phyloP scores from a whole-genome alignment of 2,888 invertebrate species.

The Oxycera nigricornis region DNA sequence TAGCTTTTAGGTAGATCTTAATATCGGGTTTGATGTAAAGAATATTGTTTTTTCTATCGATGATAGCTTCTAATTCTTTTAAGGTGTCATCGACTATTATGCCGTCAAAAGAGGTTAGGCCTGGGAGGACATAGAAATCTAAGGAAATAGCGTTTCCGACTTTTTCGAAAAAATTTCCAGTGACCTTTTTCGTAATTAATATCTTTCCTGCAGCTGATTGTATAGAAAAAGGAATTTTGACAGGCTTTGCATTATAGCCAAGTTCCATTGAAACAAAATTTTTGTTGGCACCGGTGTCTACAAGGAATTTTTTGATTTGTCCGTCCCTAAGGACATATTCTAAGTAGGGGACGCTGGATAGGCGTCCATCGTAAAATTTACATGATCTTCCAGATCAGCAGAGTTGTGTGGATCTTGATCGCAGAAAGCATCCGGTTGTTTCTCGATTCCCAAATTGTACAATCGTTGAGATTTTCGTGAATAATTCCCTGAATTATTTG shows the following conservation, averaged over 20 bases:
- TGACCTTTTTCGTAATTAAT: neutral
- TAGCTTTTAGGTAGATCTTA: constrained; percentile 9
- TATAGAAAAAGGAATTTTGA: neutral
- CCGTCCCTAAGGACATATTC: constrained; percentile 6
- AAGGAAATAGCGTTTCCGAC: neutral
- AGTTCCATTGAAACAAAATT: neutral
- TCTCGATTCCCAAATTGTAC: neutral
- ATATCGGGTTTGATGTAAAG: too few relatives aligned
- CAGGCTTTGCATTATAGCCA: neutral
- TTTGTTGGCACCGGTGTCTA: neutral
- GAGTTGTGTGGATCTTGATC: too few relatives aligned
- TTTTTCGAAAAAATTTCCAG: neutral
- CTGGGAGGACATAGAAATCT: constrained; percentile 11
- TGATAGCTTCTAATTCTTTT: neutral
- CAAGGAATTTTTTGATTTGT: neutral
- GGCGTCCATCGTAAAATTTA: too few relatives aligned
- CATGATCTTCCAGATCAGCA: too few relatives aligned
- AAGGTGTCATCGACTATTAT: constrained; percentile 20
- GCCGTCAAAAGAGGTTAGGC: constrained; percentile 6
- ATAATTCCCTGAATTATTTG: neutral
- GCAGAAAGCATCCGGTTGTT: neutral
- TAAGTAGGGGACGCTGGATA: constrained; percentile 24
- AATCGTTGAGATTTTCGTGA: neutral
- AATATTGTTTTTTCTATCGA: constrained; percentile 14
- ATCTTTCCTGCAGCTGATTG: neutral